phyloP scores from a whole-genome alignment of 2,113 vertebrate species.

The Anguilla japonica region DNA sequence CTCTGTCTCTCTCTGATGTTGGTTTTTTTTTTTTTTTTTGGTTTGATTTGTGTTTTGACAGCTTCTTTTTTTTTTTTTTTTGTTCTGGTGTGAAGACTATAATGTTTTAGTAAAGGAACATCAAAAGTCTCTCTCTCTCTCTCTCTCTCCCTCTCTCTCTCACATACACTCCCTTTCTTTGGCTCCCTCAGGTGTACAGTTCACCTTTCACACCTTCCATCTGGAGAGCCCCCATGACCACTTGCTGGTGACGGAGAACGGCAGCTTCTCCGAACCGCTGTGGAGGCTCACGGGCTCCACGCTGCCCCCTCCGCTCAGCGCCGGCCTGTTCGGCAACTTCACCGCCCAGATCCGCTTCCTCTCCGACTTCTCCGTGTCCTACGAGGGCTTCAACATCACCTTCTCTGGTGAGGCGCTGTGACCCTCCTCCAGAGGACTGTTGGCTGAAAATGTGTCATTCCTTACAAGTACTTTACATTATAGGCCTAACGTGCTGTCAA shows the following conservation, averaged over 20 bases:
- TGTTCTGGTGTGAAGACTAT: too few species aligned
- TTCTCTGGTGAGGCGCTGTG: conserved; percentile 79
- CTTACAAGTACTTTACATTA: too few species aligned
- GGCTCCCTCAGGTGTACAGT: conserved; percentile 82
- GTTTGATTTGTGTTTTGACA: too few species aligned
- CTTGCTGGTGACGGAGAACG: conserved; percentile 90
- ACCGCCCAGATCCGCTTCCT: conserved; percentile 95
- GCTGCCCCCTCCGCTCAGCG: conserved; percentile 85
- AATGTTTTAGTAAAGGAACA: too few species aligned
- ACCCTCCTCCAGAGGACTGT: neutral
- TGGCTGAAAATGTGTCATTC: too few species aligned
- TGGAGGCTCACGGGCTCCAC: conserved; percentile 89
- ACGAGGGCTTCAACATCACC: conserved; percentile 98
- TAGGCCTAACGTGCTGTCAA: too few species aligned
- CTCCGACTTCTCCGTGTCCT: conserved; percentile 97
- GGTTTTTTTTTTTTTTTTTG: too few species aligned
- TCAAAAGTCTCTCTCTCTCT: too few species aligned
- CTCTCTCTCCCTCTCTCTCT: neutral
- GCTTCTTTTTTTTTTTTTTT: too few species aligned
- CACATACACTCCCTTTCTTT: neutral
- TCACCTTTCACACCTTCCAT: conserved; percentile 96
- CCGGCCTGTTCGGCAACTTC: conserved; percentile 94
- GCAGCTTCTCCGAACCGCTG: conserved; percentile 88
- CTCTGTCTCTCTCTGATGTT: neutral
- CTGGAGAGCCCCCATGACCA: conserved; percentile 94